Conservation (phyloP, 2,888 invertebrate genomes). For the Anoncus sp. region DNA sequence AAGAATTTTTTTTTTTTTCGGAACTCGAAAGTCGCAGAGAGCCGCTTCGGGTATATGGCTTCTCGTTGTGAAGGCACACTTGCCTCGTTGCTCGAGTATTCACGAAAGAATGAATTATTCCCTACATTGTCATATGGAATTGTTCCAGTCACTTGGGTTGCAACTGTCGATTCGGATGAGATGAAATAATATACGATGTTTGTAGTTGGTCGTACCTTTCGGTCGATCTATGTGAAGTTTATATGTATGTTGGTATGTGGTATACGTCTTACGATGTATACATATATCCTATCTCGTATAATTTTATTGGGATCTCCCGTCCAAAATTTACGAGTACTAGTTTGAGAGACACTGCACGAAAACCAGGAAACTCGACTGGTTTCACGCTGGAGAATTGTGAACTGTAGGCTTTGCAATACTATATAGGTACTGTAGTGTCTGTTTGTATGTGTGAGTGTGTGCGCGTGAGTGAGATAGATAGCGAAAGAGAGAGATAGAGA, state of each 20-base stretch:
- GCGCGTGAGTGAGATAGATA: too few relatives aligned
- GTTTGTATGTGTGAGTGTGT: too few relatives aligned
- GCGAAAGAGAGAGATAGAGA: conserved; percentile 7
- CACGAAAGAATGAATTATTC: conserved; percentile 54
- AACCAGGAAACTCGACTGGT: conserved; percentile 69
- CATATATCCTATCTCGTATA: conserved; percentile 24
- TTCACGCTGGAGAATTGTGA: conserved; percentile 56
- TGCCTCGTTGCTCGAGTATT: conserved; percentile 25
- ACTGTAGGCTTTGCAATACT: conserved; percentile 51
- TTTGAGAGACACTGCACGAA: conserved; percentile 78
- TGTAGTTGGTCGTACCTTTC: conserved; percentile 29
- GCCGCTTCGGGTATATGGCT: background rate
- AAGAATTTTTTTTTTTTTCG: conserved; percentile 12
- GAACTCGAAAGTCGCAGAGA: conserved; percentile 11
- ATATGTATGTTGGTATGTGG: background rate
- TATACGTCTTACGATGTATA: conserved; percentile 2
- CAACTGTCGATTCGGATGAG: conserved; percentile 25
- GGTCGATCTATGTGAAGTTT: conserved; percentile 14
- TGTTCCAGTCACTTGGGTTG: conserved; percentile 38
- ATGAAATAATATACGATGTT: conserved; percentile 34
- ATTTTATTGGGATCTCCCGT: conserved; percentile 64
- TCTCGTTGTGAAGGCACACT: conserved; percentile 16
- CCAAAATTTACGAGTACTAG: conserved; percentile 75
- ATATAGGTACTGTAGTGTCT: conserved; percentile 2
- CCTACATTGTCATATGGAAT: conserved; percentile 43